Percentiles rank a stretch among this genome's conserved stretches.
These are phyloP conservation scores for Misgurnus mizolepis DNA, from an alignment of 2,113 vertebrate species.

Conservation along the genomic window DNA sequence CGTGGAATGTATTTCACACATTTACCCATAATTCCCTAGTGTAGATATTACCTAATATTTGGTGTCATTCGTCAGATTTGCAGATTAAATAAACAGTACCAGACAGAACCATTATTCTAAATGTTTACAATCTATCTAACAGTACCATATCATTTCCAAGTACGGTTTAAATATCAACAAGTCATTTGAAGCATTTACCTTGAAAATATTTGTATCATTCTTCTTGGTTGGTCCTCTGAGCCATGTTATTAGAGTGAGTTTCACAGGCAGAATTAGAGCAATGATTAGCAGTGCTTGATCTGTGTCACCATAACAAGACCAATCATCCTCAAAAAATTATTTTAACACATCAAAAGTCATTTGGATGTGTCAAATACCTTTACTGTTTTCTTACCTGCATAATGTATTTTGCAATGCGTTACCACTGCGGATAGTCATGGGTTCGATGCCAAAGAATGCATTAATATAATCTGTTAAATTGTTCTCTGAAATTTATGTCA, in stretches of 20 bases:
- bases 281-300: slow-evolving; percentile 39
- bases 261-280: slow-evolving; percentile 32
- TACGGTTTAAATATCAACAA: slow-evolving; percentile 15
- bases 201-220: no score
- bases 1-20: slow-evolving; percentile 22
- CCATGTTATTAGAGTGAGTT: slow-evolving; percentile 40
- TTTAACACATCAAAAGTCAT: not conserved
- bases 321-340: not conserved
- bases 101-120: no score
- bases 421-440: no score
- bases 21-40: no score
- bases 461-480: no score
- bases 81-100: no score
- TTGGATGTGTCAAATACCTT: not conserved
- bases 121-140: not conserved
- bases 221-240: slow-evolving; percentile 35
- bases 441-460: no score
- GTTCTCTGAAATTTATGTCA: no score
- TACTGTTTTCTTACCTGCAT: not conserved
- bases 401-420: not conserved
- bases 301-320: slow-evolving; percentile 42
- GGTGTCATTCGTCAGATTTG: no score
- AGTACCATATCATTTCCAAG: slow-evolving; percentile 7
- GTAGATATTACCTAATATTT: no score
- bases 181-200: not conserved